A percentile compares a stretch with the other conserved stretches of the same genome.
These are phyloP conservation scores for Sialis fuliginosa DNA, from an alignment of 2,888 invertebrate species.

Conservation along the genomic window DNA sequence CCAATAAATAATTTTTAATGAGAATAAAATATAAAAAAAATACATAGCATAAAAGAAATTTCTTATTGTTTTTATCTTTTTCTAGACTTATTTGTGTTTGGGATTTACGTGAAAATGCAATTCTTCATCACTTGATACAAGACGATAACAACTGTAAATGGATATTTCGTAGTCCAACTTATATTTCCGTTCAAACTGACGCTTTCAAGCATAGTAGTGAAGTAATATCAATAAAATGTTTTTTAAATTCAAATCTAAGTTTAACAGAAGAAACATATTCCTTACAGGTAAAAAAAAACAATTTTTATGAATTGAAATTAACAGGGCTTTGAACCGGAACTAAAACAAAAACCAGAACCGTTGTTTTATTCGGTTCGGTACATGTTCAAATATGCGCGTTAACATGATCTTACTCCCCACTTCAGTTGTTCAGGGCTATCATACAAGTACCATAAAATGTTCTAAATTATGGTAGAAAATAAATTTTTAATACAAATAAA, in stretches of 20 bases:
- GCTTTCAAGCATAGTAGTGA: constrained; percentile 11
- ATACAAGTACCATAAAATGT: too few species aligned
- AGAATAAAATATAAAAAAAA: neutral
- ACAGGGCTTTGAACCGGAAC: too few species aligned
- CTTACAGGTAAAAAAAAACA: neutral
- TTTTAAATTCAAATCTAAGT: neutral
- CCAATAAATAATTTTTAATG: neutral
- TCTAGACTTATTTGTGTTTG: constrained; percentile 14
- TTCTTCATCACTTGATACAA: constrained; percentile 4
- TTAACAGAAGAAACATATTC: neutral
- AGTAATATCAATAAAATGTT: constrained; percentile 16
- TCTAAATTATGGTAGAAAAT: too few species aligned
- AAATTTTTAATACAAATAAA: too few species aligned
- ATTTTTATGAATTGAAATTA: too few species aligned
- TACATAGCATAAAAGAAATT: neutral
- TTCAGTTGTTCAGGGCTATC: too few species aligned
- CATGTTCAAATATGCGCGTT: too few species aligned
- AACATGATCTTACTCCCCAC: too few species aligned
- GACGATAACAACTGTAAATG: constrained; percentile 3
- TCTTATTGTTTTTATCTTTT: constrained; percentile 1
- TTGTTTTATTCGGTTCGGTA: too few species aligned
- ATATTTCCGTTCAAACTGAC: constrained; percentile 3
- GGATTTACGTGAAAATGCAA: constrained; percentile 21
- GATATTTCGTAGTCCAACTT: constrained; percentile 7
- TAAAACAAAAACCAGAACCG: too few species aligned